Conservation (phyloP, 2,113 vertebrate genomes). For the Cinclus mexicanus region DNA sequence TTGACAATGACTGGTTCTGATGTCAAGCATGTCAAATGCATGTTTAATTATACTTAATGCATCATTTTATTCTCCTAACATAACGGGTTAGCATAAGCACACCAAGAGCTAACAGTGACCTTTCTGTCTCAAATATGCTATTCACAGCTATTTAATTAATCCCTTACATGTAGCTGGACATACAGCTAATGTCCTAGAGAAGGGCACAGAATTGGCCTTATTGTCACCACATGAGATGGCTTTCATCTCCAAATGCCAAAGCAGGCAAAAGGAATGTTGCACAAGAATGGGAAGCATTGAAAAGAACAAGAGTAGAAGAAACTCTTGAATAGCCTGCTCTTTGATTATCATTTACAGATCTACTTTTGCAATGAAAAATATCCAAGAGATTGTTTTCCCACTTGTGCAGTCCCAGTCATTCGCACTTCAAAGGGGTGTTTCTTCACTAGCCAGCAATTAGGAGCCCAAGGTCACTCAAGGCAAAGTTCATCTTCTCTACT, state of each 20-base stretch:
- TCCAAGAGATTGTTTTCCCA: conserved; percentile 18
- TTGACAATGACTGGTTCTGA: conserved; percentile 7
- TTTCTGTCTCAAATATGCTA: conserved; percentile 14
- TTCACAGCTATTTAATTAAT: conserved; percentile 45
- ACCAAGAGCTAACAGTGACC: conserved; percentile 21
- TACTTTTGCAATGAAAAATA: conserved; percentile 31
- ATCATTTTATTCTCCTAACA: conserved; percentile 37
- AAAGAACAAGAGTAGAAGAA: background rate
- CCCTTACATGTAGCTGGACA: conserved; percentile 1
- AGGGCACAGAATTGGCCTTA: conserved; percentile 36
- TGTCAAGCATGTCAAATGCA: conserved; percentile 16
- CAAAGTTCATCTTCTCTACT: conserved; percentile 7
- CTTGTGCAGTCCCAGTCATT: background rate
- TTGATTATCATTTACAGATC: conserved; percentile 36
- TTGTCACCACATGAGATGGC: conserved; percentile 49
- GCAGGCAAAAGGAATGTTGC: background rate
- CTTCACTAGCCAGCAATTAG: conserved; percentile 24
- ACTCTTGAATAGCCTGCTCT: conserved; percentile 4
- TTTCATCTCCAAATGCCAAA: conserved; percentile 60
- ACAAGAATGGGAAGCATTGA: conserved; percentile 30
- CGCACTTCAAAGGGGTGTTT: conserved; percentile 39
- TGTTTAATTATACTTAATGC: conserved; percentile 39
- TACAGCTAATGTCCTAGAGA: background rate
- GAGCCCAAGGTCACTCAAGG: conserved; percentile 36
- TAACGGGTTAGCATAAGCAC: conserved; percentile 40